Evolutionary conservation across 1,140 invertebrate species (phyloP), one percentile per base, ranked within the genome.

Genomic region (Matsumurasca onukii): DNA sequence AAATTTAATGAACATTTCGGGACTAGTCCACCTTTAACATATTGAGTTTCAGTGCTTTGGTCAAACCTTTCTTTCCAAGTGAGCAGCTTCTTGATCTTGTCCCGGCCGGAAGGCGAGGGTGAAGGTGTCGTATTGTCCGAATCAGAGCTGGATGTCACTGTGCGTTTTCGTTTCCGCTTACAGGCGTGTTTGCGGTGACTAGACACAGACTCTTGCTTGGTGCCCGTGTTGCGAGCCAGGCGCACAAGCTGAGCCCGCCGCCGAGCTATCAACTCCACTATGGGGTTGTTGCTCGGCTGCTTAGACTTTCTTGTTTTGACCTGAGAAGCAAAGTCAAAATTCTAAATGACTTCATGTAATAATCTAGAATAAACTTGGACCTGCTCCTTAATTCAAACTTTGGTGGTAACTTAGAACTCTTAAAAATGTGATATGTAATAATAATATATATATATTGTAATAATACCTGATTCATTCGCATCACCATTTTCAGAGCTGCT

Each of bases 181-280:
- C 55, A 59, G 25, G 24, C 24, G 25, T 59, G 55, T 59, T 59
- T 59, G 3, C 55, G 15, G n/a, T 59, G 55, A 22, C 30, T 59
- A 22, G 55, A 59, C 13, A 9, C 30, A 27, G 25, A 13, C 24
- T 59, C 25, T 5, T 24, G 22, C 13, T 65, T 65, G 9, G 39
- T 22, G 27, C 34, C 34, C 12, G 62, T 48, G 27, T 65, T 65
- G 24, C 48, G 27, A 3, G 66, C 66, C 27, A 68, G 3, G 12
- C 51, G 49, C 0, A 59, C 25, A 22, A 68, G 30, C 39, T 68
- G 66, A 24, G 66, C 52, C 29, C 66, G 66, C 61, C 61, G 59
- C 13, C 66, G 52, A 39, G 66, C 66, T 1, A 68, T 68, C 31
- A 68, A 39, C 31, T 61, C 25, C 39, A 68, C 66, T 34, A 68